A percentile compares a stretch with the other conserved stretches of the same genome.
Evolutionary conservation across 2,113 vertebrate genomes (phyloP).

Genomic region (Mirza zaza): DNA sequence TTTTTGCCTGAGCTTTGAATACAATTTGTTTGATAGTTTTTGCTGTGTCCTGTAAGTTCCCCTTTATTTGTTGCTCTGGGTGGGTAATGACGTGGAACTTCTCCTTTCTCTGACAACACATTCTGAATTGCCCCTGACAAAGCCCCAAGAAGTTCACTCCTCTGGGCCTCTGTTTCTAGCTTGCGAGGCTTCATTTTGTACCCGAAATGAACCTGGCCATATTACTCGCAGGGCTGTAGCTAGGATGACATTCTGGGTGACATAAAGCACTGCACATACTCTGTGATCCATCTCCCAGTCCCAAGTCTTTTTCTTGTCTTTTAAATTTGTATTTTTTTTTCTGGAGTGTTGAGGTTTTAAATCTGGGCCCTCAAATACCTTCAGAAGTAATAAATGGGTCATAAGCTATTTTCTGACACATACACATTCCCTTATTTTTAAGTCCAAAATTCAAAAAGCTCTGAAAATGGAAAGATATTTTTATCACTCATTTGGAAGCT

Average conservation of each 20-base stretch:
- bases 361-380: background rate
- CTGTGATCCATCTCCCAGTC: background rate
- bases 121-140: background rate
- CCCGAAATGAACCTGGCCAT: background rate
- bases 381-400: background rate
- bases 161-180: background rate
- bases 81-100: background rate
- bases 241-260: background rate
- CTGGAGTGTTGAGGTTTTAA: background rate
- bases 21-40: background rate
- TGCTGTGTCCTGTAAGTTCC: background rate
- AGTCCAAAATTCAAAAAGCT: background rate
- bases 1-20: background rate
- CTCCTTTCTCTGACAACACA: background rate
- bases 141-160: background rate
- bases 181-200: background rate
- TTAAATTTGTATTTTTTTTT: background rate
- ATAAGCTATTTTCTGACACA: conserved; percentile 1
- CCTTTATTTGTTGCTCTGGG: background rate
- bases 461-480: background rate
- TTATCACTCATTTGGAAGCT: conserved; percentile 22
- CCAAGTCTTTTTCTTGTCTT: background rate
- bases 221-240: background rate
- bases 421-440: background rate
- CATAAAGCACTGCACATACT: background rate